These are phyloP conservation scores for Troilus luridus DNA, from an alignment of 2,888 invertebrate genomes.

Conservation along the genomic window DNA sequence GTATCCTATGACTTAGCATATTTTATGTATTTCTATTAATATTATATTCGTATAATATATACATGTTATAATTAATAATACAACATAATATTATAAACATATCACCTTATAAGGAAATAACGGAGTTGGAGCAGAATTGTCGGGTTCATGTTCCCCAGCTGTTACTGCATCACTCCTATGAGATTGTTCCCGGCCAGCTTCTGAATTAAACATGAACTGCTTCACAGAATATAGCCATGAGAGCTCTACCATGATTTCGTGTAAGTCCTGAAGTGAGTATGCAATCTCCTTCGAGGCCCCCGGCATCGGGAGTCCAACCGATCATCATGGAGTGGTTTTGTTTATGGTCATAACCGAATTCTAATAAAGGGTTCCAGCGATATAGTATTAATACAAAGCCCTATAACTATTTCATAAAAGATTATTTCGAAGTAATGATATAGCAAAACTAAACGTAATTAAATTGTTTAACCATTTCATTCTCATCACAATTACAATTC, in stretches of 20 bases:
- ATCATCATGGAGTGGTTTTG: not conserved
- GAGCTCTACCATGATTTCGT: constrained; percentile 27
- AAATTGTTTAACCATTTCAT: no score
- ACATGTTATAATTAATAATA: no score
- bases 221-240: constrained; percentile 36
- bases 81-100: not conserved
- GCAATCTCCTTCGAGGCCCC: not conserved
- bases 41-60: no score
- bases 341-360: not conserved
- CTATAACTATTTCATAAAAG: no score
- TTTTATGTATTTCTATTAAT: no score
- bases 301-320: not conserved
- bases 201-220: constrained; percentile 49
- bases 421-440: no score
- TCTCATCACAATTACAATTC: no score
- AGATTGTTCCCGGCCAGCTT: constrained; percentile 33
- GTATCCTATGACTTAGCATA: no score
- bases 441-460: no score
- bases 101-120: not conserved
- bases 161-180: constrained; percentile 30
- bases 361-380: not conserved
- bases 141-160: not conserved
- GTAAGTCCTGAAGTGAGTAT: constrained; percentile 28
- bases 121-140: not conserved
- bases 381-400: not conserved